These are phyloP conservation scores for Cyprinodon diabolis DNA, from an alignment of 2,797 vertebrate genomes.

Conservation along the genomic window DNA sequence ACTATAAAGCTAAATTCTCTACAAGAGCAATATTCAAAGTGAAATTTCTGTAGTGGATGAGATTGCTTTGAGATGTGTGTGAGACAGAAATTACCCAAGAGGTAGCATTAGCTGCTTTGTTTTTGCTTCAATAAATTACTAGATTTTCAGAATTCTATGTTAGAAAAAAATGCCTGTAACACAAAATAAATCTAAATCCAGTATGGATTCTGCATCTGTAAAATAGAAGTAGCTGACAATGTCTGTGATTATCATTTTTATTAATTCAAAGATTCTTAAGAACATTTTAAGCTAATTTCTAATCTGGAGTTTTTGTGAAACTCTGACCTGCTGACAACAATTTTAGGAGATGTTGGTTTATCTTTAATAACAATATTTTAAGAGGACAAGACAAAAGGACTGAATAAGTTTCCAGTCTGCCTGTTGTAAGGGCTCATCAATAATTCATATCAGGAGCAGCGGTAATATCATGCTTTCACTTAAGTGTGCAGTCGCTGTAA, in stretches of 20 bases:
- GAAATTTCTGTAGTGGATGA: neutral
- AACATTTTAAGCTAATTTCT: neutral
- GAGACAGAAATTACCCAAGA: slow-evolving; percentile 4
- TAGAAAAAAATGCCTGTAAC: neutral
- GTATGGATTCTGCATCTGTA: neutral
- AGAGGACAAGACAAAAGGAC: neutral
- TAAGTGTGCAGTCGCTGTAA: neutral
- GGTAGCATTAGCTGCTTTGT: neutral
- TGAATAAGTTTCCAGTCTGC: neutral
- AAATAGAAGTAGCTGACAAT: neutral
- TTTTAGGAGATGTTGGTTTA: neutral
- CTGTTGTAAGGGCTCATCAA: neutral
- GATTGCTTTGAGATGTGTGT: neutral
- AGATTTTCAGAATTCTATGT: neutral
- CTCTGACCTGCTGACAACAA: no score
- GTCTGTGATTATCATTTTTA: neutral
- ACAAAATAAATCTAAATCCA: neutral
- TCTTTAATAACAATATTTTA: neutral
- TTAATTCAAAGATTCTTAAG: neutral
- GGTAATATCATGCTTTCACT: neutral
- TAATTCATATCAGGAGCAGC: neutral
- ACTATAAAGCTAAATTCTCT: neutral
- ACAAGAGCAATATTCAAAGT: neutral
- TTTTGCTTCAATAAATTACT: neutral
- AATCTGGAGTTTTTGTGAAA: neutral